Evolutionary conservation across 2,888 invertebrate species (phyloP).

Genomic region (Sinelater perroti): DNA sequence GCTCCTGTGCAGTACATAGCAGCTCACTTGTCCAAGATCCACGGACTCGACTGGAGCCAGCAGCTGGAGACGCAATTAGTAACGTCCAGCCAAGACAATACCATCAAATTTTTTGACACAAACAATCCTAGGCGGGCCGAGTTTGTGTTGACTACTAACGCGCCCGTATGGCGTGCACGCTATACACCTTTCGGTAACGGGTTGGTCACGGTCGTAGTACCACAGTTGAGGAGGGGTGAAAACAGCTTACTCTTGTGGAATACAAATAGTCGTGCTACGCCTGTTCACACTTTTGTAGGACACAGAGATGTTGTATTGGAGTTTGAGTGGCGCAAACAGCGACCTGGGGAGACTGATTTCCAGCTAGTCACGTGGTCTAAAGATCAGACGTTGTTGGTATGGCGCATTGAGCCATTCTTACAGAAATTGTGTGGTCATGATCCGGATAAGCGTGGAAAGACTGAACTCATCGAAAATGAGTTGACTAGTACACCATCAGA

Average conservation of each 20-base stretch:
- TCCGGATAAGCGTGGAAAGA: conserved; percentile 60
- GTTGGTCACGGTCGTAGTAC: conserved; percentile 89
- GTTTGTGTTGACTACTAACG: conserved; percentile 82
- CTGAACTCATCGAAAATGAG: conserved; percentile 24
- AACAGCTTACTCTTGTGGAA: conserved; percentile 84
- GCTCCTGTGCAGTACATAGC: conserved; percentile 92
- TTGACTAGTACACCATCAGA: conserved; percentile 24
- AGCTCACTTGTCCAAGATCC: conserved; percentile 89
- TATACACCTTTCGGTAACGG: conserved; percentile 90
- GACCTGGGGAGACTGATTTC: conserved; percentile 68
- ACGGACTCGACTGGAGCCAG: conserved; percentile 95
- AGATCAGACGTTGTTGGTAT: conserved; percentile 90
- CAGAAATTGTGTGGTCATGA: conserved; percentile 83
- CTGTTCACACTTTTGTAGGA: conserved; percentile 91
- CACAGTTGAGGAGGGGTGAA: conserved; percentile 89
- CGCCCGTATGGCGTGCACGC: conserved; percentile 92
- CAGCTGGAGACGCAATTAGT: conserved; percentile 84
- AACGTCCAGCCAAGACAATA: conserved; percentile 94
- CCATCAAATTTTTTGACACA: conserved; percentile 94
- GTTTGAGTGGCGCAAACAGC: conserved; percentile 90
- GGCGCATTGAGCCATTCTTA: conserved; percentile 87
- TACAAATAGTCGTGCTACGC: conserved; percentile 72
- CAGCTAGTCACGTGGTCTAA: conserved; percentile 95
- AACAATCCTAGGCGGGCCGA: conserved; percentile 86
- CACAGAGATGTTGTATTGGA: conserved; percentile 94